Percentiles rank a stretch among this genome's conserved stretches.
Evolutionary conservation across 1,140 invertebrate genomes (phyloP).

Genomic region (Macrobrachium rosenbergii): DNA sequence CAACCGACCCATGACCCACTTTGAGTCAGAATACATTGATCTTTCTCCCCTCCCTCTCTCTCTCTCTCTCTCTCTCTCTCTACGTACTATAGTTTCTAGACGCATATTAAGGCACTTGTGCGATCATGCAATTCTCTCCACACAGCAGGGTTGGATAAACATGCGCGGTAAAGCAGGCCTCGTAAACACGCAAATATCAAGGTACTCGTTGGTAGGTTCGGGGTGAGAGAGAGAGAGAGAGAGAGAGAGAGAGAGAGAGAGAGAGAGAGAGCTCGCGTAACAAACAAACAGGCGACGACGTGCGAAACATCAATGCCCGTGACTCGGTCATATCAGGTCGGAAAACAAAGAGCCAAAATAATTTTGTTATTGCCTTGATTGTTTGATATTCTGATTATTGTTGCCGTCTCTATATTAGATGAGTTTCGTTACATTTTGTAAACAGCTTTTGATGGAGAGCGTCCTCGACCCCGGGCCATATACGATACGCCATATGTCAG

Average conservation of each 20-base stretch:
- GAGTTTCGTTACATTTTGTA: too few species aligned
- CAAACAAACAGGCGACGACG: background rate
- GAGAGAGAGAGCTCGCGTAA: background rate
- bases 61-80: conserved; percentile 24
- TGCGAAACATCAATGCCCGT: background rate
- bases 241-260: conserved; percentile 24
- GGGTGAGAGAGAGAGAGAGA: background rate
- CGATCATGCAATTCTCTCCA: background rate
- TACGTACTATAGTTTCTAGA: background rate
- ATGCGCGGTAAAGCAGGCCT: background rate
- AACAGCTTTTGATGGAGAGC: too few species aligned
- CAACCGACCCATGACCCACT: too few species aligned
- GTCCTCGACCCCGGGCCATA: too few species aligned
- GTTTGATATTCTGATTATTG: too few species aligned
- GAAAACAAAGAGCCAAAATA: background rate
- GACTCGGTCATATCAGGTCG: too few species aligned
- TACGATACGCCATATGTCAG: too few species aligned
- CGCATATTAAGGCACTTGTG: too few species aligned
- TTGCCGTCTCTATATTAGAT: too few species aligned
- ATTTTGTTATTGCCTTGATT: background rate
- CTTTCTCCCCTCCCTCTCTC: background rate
- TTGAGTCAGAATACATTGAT: too few species aligned
- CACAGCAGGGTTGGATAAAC: background rate
- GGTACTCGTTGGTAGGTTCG: background rate
- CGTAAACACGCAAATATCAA: background rate